Evolutionary conservation across 2,888 invertebrate genomes (phyloP).

Genomic region (Sabellastarte sp.): DNA sequence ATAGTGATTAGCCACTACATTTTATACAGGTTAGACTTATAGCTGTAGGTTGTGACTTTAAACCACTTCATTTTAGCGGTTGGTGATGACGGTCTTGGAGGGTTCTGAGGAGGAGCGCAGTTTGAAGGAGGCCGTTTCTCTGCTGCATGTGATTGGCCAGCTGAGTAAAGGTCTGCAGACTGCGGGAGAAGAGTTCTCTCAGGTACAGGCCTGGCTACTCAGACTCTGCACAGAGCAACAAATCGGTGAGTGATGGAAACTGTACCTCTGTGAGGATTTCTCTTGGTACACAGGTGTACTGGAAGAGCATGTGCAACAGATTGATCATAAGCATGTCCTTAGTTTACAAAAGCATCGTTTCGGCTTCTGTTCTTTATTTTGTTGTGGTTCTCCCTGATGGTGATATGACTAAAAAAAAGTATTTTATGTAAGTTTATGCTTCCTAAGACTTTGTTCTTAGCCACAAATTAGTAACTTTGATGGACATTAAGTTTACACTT

Average conservation of each 20-base stretch:
- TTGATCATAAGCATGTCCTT: no score
- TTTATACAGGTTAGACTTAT: no score
- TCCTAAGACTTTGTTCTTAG: no score
- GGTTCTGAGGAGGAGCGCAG: slow-evolving; percentile 37
- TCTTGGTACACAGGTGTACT: no score
- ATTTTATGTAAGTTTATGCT: no score
- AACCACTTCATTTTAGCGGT: slow-evolving; percentile 36
- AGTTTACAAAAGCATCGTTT: no score
- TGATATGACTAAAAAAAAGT: neutral
- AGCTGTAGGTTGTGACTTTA: no score
- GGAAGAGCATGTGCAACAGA: no score
- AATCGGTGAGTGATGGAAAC: slow-evolving; percentile 27
- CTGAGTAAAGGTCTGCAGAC: slow-evolving; percentile 36
- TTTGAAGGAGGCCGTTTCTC: slow-evolving; percentile 39
- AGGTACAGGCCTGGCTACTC: slow-evolving; percentile 43
- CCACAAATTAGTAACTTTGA: no score
- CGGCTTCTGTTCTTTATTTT: neutral
- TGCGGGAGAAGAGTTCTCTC: slow-evolving; percentile 29
- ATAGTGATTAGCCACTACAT: no score
- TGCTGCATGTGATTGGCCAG: slow-evolving; percentile 39
- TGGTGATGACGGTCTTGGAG: slow-evolving; percentile 42
- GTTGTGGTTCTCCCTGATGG: neutral
- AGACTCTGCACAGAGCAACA: slow-evolving; percentile 46
- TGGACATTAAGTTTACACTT: no score
- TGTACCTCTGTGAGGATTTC: no score